Percentiles rank a stretch among this genome's conserved stretches.
phyloP scores from a whole-genome alignment of 2,888 invertebrate species.

The Eubasilissa splendida region DNA sequence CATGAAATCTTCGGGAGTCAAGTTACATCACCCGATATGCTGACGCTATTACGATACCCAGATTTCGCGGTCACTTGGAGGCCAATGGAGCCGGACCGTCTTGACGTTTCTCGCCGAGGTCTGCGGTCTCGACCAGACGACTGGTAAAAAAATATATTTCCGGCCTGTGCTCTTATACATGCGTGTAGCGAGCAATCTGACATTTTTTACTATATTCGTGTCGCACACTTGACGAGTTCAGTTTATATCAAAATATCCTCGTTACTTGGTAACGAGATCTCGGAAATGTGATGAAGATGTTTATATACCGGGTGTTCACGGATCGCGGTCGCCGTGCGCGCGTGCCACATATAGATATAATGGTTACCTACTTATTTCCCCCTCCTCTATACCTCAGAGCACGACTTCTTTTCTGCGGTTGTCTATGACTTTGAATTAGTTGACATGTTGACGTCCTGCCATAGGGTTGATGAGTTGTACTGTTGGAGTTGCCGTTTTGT shows the following conservation, averaged over 20 bases:
- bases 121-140: background rate
- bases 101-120: background rate
- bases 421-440: too few relatives aligned
- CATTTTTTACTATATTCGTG: background rate
- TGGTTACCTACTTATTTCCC: too few relatives aligned
- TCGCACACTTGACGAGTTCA: background rate
- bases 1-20: too few relatives aligned
- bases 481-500: too few relatives aligned
- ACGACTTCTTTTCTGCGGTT: too few relatives aligned
- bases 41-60: background rate
- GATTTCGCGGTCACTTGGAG: slow-evolving; percentile 5
- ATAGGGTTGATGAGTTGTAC: too few relatives aligned
- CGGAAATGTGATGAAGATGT: background rate
- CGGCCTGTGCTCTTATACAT: background rate
- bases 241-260: background rate
- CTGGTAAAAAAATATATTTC: background rate
- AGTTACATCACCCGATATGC: background rate
- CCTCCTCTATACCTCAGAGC: too few relatives aligned
- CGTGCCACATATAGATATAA: too few relatives aligned
- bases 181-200: background rate
- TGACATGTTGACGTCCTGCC: too few relatives aligned
- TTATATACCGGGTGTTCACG: background rate
- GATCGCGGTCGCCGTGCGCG: too few relatives aligned
- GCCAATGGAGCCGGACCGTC: background rate
- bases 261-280: slow-evolving; percentile 1